Evolutionary conservation across 2,888 invertebrate species (phyloP).

Genomic region (Fabriciana adippe): DNA sequence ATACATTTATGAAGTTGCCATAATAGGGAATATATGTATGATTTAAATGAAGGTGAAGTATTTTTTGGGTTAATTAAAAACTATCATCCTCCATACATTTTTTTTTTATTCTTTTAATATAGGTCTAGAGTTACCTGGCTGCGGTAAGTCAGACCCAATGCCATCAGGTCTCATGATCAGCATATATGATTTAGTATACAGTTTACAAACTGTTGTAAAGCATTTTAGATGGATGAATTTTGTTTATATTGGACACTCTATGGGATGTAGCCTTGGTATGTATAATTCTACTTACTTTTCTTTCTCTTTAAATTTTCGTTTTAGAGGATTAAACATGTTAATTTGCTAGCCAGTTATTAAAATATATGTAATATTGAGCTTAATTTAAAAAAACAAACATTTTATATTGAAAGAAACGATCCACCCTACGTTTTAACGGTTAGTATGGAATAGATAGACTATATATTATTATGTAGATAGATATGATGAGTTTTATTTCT

Average conservation of each 20-base stretch:
- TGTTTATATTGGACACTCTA: constrained; percentile 61
- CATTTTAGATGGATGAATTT: constrained; percentile 69
- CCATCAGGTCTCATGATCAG: constrained; percentile 69
- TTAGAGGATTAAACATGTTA: background rate
- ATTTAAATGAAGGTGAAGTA: too few species aligned
- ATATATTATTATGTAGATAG: too few species aligned
- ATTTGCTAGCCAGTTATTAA: too few species aligned
- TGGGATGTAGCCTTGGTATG: constrained; percentile 64
- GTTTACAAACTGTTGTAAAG: constrained; percentile 57
- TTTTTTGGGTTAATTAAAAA: too few species aligned
- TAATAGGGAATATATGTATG: too few species aligned
- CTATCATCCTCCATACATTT: background rate
- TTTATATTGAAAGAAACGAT: too few species aligned
- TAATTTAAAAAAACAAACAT: too few species aligned
- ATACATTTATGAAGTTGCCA: too few species aligned
- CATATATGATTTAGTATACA: constrained; percentile 65
- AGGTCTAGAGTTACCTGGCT: constrained; percentile 83
- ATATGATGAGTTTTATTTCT: too few species aligned
- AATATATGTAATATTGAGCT: too few species aligned
- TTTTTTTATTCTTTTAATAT: constrained; percentile 27
- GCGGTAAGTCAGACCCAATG: constrained; percentile 81
- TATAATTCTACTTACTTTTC: background rate
- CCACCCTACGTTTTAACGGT: too few species aligned
- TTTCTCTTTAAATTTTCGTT: background rate
- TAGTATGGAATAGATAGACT: too few species aligned